phyloP scores from a whole-genome alignment of 2,888 invertebrate genomes.

The Cheilosia soror region DNA sequence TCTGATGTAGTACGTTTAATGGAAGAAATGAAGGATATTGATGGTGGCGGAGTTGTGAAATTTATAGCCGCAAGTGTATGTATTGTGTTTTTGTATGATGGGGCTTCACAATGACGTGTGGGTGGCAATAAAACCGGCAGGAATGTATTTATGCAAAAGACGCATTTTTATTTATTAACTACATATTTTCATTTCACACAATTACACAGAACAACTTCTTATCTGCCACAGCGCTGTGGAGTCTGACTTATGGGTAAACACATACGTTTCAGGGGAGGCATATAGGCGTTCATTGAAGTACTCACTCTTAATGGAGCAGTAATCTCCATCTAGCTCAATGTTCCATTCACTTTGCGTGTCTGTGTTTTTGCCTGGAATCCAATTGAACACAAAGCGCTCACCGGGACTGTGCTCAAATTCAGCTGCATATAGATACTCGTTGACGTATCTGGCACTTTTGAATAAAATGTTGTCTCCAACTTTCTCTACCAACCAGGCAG shows the following conservation, averaged over 20 bases:
- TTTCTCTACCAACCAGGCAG: slow-evolving; percentile 16
- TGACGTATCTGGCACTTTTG: slow-evolving; percentile 7
- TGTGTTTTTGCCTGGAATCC: slow-evolving; percentile 28
- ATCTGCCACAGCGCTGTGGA: no score
- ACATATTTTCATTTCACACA: no score
- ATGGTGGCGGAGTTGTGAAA: slow-evolving; percentile 20
- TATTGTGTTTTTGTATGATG: slow-evolving; percentile 28
- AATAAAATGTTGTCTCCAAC: slow-evolving; percentile 41
- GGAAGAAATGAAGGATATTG: slow-evolving; percentile 24
- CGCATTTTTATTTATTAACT: slow-evolving; percentile 2
- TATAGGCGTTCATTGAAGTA: no score
- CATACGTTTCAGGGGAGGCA: no score
- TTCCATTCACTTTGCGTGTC: slow-evolving; percentile 23
- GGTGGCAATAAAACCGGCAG: not conserved
- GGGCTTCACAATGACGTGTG: slow-evolving; percentile 29
- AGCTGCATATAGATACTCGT: slow-evolving; percentile 46
- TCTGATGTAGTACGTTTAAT: slow-evolving; percentile 34
- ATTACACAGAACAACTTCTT: no score
- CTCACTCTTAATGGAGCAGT: no score
- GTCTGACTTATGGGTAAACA: no score
- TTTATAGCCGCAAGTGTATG: slow-evolving; percentile 14
- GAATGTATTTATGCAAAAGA: not conserved
- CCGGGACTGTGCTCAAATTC: slow-evolving; percentile 13
- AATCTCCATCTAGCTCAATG: slow-evolving; percentile 19
- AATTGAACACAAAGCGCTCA: slow-evolving; percentile 38